A percentile compares a stretch with the other conserved stretches of the same genome.
Conservation (phyloP, 92 coral and sea anemone genomes). For the Phenganax marumi region DNA sequence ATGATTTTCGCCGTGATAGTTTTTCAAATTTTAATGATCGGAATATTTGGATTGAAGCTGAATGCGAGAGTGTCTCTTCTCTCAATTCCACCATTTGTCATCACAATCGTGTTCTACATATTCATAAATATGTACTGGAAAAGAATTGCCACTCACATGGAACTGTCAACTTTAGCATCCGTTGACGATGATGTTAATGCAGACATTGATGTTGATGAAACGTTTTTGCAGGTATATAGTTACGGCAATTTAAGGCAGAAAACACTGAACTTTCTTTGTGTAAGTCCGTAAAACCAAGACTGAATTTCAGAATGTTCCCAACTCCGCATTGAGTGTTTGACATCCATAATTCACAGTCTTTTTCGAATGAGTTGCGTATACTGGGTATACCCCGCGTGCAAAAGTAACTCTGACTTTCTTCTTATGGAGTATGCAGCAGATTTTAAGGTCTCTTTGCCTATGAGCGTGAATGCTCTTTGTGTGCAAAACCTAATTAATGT, state of each 20-base stretch:
- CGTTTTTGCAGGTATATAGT: constrained; percentile 14
- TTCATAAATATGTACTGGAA: constrained; percentile 69
- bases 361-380: too few species aligned
- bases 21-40: constrained; percentile 82
- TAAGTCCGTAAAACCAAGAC: neutral
- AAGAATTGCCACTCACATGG: constrained; percentile 20
- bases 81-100: constrained; percentile 72
- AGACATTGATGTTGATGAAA: constrained; percentile 8
- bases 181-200: neutral
- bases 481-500: too few species aligned
- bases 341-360: too few species aligned
- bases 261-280: neutral
- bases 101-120: constrained; percentile 72
- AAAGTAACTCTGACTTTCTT: too few species aligned
- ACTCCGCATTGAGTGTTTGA: too few species aligned
- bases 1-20: constrained; percentile 75
- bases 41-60: constrained; percentile 73
- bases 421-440: too few species aligned
- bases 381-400: too few species aligned
- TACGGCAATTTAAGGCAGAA: neutral
- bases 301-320: neutral
- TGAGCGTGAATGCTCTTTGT: too few species aligned
- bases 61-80: constrained; percentile 60
- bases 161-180: constrained; percentile 1
- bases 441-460: too few species aligned